phyloP scores from a whole-genome alignment of 23 tunicate species.

The Pegea sp. region DNA sequence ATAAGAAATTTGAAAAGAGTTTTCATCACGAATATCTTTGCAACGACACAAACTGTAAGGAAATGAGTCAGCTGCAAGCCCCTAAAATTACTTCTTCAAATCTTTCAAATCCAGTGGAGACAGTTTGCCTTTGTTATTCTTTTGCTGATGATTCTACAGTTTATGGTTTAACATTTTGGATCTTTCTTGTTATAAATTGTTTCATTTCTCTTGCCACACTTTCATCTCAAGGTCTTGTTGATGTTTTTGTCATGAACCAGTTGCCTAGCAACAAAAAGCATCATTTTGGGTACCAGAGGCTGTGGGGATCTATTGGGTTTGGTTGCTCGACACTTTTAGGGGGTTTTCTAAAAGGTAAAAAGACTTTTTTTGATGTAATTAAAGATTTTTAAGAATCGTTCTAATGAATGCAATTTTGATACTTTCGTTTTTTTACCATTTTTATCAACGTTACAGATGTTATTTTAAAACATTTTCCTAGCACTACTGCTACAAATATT shows the following conservation, averaged over 20 bases:
- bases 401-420: background rate
- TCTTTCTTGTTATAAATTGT: background rate
- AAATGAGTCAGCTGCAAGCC: no score
- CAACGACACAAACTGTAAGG: no score
- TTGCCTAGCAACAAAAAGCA: slow-evolving; percentile 11
- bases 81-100: no score
- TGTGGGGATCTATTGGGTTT: slow-evolving; percentile 41
- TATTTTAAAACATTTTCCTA: no score
- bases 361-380: background rate
- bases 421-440: no score
- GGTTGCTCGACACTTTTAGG: slow-evolving; percentile 8
- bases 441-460: no score
- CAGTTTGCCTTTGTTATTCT: no score
- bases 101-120: no score
- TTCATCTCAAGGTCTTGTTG: slow-evolving; percentile 5
- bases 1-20: no score
- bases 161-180: slow-evolving; percentile 32
- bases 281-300: slow-evolving; percentile 21
- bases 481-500: no score
- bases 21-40: no score
- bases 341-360: slow-evolving; percentile 28
- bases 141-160: no score
- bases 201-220: slow-evolving; percentile 14
- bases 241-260: slow-evolving; percentile 4
- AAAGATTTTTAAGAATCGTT: background rate